Percentiles rank a stretch among this genome's conserved stretches.
Conservation (phyloP, 2,113 vertebrate genomes). For the Cynopterus brachyotis region DNA sequence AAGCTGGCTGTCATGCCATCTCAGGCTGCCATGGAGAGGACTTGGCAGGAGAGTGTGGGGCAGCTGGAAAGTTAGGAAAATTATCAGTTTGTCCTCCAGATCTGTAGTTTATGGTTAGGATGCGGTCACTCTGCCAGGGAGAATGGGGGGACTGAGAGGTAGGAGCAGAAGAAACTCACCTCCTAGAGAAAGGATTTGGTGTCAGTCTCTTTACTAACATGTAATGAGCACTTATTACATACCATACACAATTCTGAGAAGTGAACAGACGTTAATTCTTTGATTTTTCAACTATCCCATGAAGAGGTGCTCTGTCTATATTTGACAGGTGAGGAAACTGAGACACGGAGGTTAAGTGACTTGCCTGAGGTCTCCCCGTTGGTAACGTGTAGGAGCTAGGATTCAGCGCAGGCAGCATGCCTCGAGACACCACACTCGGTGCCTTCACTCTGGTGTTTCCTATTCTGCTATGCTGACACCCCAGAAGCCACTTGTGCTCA, state of each 20-base stretch:
- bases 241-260: background rate
- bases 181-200: background rate
- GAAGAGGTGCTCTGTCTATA: background rate
- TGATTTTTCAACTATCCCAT: background rate
- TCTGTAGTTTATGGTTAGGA: background rate
- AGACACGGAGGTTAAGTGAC: background rate
- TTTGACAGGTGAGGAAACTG: background rate
- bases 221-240: background rate
- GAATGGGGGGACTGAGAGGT: background rate
- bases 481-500: background rate
- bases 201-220: background rate
- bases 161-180: background rate
- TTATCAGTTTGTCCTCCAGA: background rate
- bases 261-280: background rate
- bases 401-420: background rate
- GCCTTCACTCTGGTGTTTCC: background rate
- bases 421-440: background rate
- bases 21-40: background rate
- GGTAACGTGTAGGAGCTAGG: background rate
- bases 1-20: background rate
- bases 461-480: background rate
- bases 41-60: background rate
- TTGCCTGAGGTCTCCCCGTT: background rate
- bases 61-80: background rate
- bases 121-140: background rate